Percentiles rank a stretch among this genome's conserved stretches.
Conservation (phyloP, 2,113 vertebrate genomes). For the Benitochromis conjunctus region DNA sequence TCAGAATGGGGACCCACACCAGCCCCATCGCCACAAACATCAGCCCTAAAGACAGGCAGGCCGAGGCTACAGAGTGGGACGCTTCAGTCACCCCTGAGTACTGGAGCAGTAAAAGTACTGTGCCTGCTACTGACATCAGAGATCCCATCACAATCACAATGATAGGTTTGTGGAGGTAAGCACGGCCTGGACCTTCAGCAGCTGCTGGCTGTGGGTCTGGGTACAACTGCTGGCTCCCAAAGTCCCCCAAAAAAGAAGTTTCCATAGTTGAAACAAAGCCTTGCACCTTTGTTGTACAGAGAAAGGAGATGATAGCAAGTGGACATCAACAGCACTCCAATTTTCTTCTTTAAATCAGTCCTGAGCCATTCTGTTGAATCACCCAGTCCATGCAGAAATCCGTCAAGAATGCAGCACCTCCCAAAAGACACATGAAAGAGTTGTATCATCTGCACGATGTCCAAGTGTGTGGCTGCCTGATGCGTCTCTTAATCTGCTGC, state of each 20-base stretch:
- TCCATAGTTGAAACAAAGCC: conserved; percentile 17
- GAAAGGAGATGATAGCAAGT: not conserved
- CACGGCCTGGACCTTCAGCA: conserved; percentile 9
- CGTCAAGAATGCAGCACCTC: not conserved
- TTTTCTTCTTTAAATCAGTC: not conserved
- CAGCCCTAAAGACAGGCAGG: conserved; percentile 58
- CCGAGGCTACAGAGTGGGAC: conserved; percentile 36
- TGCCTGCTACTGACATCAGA: conserved; percentile 29
- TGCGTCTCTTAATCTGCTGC: not conserved
- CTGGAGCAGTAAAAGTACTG: conserved; percentile 40
- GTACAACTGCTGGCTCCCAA: not conserved
- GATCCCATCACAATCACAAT: conserved; percentile 52
- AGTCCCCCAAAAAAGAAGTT: not conserved
- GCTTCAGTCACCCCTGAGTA: not conserved
- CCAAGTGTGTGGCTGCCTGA: not conserved
- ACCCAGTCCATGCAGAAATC: not conserved
- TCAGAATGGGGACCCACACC: conserved; percentile 61
- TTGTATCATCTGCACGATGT: not conserved
- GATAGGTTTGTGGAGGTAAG: conserved; percentile 63
- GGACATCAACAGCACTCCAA: not conserved
- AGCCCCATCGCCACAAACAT: conserved; percentile 62
- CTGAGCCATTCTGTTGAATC: not conserved
- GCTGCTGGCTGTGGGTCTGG: not conserved
- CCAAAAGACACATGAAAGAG: not conserved
- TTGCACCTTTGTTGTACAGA: not conserved